phyloP scores from a whole-genome alignment of 2,113 vertebrate genomes.

The Cyanoderma ruficeps region DNA sequence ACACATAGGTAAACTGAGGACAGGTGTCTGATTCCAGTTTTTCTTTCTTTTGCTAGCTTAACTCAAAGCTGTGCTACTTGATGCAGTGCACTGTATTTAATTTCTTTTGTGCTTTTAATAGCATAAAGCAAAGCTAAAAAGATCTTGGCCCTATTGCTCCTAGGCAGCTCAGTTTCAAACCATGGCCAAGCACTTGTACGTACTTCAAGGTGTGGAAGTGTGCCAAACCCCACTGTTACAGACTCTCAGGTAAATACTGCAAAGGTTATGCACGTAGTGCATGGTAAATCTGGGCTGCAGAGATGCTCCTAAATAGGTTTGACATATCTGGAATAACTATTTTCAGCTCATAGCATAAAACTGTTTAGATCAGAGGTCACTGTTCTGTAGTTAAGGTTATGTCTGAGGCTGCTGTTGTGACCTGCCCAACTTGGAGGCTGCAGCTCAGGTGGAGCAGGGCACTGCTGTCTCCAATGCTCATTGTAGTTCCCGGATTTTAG shows the following conservation, averaged over 20 bases:
- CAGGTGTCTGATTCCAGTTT: not conserved
- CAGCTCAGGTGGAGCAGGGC: not conserved
- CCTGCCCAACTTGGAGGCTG: not conserved
- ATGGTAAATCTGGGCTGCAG: not conserved
- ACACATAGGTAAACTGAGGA: not conserved
- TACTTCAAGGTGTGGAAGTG: constrained; percentile 25
- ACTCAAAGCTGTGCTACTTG: constrained; percentile 15
- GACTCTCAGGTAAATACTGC: not conserved
- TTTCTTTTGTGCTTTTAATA: constrained; percentile 64
- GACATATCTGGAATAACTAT: constrained; percentile 15
- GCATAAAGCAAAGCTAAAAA: constrained; percentile 43
- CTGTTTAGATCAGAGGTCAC: not conserved
- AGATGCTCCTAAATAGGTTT: constrained; percentile 26
- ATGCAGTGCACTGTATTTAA: constrained; percentile 34
- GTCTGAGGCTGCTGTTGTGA: not conserved
- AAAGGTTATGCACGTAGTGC: not conserved
- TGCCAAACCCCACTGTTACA: constrained; percentile 2
- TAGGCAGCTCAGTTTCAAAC: constrained; percentile 44
- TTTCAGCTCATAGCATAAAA: not conserved
- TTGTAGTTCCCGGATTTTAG: not conserved
- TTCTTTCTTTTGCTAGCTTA: constrained; percentile 26
- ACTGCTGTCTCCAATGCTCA: fast-evolving
- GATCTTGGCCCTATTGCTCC: constrained; percentile 38
- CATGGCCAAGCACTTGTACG: not conserved
- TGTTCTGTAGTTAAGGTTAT: not conserved